Base-by-base conservation (phyloP, 2,888 invertebrate genomes). In the Agrotis segetum region DNA sequence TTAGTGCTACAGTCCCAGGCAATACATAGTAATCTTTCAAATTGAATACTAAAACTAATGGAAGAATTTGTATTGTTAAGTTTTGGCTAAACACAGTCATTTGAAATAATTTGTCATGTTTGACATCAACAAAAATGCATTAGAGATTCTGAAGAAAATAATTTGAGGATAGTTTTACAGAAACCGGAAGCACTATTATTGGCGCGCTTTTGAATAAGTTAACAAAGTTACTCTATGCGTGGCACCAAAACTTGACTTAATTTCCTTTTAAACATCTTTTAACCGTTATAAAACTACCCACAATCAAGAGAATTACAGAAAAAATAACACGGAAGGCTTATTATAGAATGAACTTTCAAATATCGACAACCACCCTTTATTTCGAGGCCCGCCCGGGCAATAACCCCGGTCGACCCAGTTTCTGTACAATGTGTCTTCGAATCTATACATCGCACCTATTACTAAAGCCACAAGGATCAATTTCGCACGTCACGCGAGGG, bases 321-420 rank as follows among this genome's bases (percentile, higher is more conserved):
- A 81, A 40, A 80, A 75, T 68, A 83, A 65, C 77, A 78, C 74
- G 76, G 67, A 81, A 81, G 66, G 77, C 75, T 82, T 83, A 82
- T 82, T 85, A 79, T 72, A 79, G 79, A 82, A 70, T 77, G 78
- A 87, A 85, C 81, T 84, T 87, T 85, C 62, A 74, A 78, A 85
- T 87, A 85, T 87, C 81, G 85, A 84, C 82, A 82, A 79, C 81
- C 85, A 87, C 88, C 88, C 88, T 88, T 88, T 87, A 85, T 82
- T 85, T 85, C 76, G 86, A 75, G 77, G 78, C 85, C 78, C 86
- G 87, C 85, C 78, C 86, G 87, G 88, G 68, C 88, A 85, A 85
- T 85, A 82, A 88, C 88, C 88, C 85, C 85, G 49, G 64, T 55
- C 67, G 88, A 88, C 88, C 88, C 71, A 88, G 76, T 87, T 88